phyloP scores from a whole-genome alignment of 2,113 vertebrate genomes.

The Microtus montanus region DNA sequence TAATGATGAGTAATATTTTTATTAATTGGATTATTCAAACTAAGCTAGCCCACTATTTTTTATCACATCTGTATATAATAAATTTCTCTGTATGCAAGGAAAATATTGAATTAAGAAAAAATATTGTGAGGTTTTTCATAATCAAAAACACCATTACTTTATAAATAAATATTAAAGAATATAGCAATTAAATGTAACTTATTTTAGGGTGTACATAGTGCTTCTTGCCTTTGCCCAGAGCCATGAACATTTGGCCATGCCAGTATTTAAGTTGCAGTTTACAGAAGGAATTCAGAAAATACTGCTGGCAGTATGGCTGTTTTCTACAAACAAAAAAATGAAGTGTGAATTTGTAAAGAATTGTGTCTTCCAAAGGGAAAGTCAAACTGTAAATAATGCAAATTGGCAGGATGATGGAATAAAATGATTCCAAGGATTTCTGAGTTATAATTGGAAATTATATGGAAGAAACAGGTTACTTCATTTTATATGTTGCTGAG shows the following conservation, averaged over 20 bases:
- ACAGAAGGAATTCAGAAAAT: conserved; percentile 55
- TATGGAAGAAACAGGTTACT: conserved; percentile 67
- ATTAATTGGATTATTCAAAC: background rate
- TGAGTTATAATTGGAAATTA: conserved; percentile 81
- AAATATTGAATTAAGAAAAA: background rate
- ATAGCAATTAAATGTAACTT: background rate
- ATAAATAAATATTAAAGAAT: background rate
- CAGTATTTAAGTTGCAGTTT: conserved; percentile 68
- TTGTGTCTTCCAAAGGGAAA: conserved; percentile 78
- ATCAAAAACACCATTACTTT: background rate
- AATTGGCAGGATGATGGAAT: conserved; percentile 81
- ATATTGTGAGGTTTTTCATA: background rate
- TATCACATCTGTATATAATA: background rate
- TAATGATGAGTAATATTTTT: conserved; percentile 37
- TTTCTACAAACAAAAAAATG: conserved; percentile 73
- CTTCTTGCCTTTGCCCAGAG: conserved; percentile 50
- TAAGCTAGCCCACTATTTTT: background rate
- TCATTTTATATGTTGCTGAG: conserved; percentile 68
- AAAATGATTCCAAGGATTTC: conserved; percentile 81
- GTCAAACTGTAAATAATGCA: conserved; percentile 76
- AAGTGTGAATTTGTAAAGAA: conserved; percentile 70
- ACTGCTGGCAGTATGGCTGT: conserved; percentile 70
- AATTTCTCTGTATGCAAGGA: background rate
- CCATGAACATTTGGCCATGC: conserved; percentile 46
- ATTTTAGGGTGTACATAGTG: background rate